Evolutionary conservation across 2,888 invertebrate genomes (phyloP), one percentile per base, ranked within the genome.

Genomic region (Andrena marginata): DNA sequence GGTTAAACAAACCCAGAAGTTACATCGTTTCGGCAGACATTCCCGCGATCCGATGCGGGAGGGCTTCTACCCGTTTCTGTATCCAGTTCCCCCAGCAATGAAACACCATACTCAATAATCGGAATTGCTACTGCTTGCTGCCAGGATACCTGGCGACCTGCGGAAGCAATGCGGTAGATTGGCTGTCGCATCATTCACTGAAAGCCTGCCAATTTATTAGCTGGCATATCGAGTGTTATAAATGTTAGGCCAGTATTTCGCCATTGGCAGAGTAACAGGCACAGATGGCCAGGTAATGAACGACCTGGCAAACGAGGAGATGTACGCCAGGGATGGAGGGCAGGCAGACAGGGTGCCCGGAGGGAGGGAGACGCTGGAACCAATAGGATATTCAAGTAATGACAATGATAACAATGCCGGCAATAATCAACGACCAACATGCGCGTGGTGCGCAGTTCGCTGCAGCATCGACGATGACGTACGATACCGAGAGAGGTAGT

Each of bases 331-430:
- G 67, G 62, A 59, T 42, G 51, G 71, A 23, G 67, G 48, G 13
- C 7, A 26, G 4, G 2, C 67, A 23, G 64, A 64, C 71, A 59
- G 59, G 10, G 23, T n/a, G 4, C 16, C 42, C n/a, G 13, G 20
- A 42, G 60, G 29, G 59, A 49, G 68, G 56, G 70, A 29, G 67
- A 33, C 29, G 35, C 60, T 59, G 42, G 69, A 76, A 64, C 79
- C 79, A 77, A 87, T 82, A 77, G 86, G 84, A 80, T 86, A 84
- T 87, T 82, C 82, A 87, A 88, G 86, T 87, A 87, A 87, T 85
- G 87, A 87, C 85, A 80, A 86, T 79, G 88, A 82, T 87, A 87
- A 88, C 87, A 85, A 88, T 80, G 84, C 70, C 75, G 78, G 67
- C 82, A 82, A 87, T 88, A 88, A 87, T 87, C 86, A 87, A 88